Evolutionary conservation across 2,888 invertebrate species (phyloP), one percentile per base, ranked within the genome.

Genomic region (Trissonchulus latispiculum): DNA sequence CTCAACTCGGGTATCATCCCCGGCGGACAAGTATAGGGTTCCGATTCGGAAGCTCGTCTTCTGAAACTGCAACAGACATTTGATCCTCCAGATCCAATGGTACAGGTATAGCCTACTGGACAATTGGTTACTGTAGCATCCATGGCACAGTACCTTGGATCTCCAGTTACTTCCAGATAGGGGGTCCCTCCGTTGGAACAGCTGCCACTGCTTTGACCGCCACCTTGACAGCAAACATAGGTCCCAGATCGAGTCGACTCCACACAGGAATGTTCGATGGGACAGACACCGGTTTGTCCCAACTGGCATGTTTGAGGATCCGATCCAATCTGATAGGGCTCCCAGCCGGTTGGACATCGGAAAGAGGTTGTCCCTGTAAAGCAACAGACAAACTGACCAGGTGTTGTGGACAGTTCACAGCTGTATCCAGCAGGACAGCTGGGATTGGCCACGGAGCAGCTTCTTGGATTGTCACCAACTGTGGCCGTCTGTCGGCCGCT

Each of bases 361-460:
- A 15, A 32, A 23, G 71, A 69, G n/a, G 48, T 8, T 1, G 68
- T 37, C 1, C 15, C 36, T 2, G 3, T 33, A 29, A 29, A 36
- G 70, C 73, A 73, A 36, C 73, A 73, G 32, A 70, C 32, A 31
- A 28, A 73, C 3, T 35, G 62, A 29, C 66, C 66, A 2, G 36
- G 61, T 1, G 23, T 33, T 1, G 69, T 35, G 2, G 73, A 69
- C 3, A 15, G 31, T 29, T 71, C 72, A 48, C 73, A 73, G 32
- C 59, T 36, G n/a, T 66, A 66, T 35, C 70, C 73, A 23, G 70
- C 18, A 61, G 71, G 71, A 28, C 71, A 70, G 23, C n/a, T 70
- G 3, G 71, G 33, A 31, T 8, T 64, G 31, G 8, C 3, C 2
- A 33, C 31, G 2, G 15, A 29, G 32, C 71, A 70, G 29, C 15